Evolutionary conservation across 1,140 invertebrate species (phyloP).

Genomic region (Pseudachorutes palmiensis): DNA sequence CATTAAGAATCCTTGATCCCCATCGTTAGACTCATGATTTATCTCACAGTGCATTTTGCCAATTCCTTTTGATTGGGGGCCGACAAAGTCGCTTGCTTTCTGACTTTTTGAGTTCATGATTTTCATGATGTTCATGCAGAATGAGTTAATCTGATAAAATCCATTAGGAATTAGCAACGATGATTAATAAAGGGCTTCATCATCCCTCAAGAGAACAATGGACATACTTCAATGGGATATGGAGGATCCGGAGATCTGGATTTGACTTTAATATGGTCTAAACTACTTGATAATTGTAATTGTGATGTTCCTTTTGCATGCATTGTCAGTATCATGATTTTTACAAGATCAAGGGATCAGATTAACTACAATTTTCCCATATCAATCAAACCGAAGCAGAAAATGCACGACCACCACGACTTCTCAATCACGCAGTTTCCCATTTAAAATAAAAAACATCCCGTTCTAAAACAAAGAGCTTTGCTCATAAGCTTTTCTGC

Average conservation of each 20-base stretch:
- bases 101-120: too few relatives aligned
- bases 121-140: too few relatives aligned
- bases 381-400: background rate
- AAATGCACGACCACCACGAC: constrained; percentile 27
- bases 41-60: too few relatives aligned
- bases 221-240: background rate
- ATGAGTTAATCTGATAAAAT: too few relatives aligned
- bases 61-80: too few relatives aligned
- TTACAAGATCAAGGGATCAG: background rate
- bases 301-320: background rate
- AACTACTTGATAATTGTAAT: constrained; percentile 1
- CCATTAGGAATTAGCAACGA: too few relatives aligned
- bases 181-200: too few relatives aligned
- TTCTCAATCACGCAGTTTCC: constrained; percentile 28
- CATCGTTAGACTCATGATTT: too few relatives aligned
- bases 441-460: constrained; percentile 17
- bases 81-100: too few relatives aligned
- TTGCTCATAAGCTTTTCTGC: too few relatives aligned
- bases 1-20: too few relatives aligned
- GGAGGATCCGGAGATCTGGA: background rate
- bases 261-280: too few relatives aligned
- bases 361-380: background rate
- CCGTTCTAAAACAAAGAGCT: constrained; percentile 15
- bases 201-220: background rate
- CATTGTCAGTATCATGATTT: background rate